Percentiles rank a stretch among this genome's conserved stretches.
phyloP scores from a whole-genome alignment of 2,113 vertebrate genomes.

The Prunella fulvescens region DNA sequence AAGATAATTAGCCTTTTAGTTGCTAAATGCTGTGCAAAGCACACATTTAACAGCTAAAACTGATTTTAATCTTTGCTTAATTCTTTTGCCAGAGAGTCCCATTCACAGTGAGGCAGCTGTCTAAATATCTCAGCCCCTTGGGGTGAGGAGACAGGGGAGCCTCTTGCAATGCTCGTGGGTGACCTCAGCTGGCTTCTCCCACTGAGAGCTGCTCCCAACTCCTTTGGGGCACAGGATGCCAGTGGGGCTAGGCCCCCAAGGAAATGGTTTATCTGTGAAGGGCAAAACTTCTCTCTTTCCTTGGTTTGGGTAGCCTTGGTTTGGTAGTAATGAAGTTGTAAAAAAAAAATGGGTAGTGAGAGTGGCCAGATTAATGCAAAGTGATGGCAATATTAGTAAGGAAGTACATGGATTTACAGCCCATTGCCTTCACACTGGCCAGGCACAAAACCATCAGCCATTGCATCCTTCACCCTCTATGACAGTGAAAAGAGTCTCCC shows the following conservation, averaged over 20 bases:
- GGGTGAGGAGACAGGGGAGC: not conserved
- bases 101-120: conserved; percentile 49
- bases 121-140: conserved; percentile 45
- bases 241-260: too few relatives aligned
- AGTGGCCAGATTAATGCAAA: not conserved
- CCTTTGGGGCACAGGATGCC: not conserved
- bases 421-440: not conserved
- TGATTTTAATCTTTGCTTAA: conserved; percentile 67
- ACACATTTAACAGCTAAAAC: conserved; percentile 55
- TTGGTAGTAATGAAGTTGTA: not conserved
- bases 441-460: not conserved
- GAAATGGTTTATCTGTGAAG: not conserved
- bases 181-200: conserved; percentile 29
- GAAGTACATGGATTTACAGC: not conserved
- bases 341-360: not conserved
- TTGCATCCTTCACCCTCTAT: not conserved
- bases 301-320: not conserved
- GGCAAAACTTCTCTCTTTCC: not conserved
- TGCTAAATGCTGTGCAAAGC: conserved; percentile 57
- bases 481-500: not conserved
- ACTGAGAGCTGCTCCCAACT: accelerated
- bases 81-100: conserved; percentile 58
- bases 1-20: conserved; percentile 47
- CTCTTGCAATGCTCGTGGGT: not conserved
- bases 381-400: not conserved